Percentiles rank a stretch among this genome's conserved stretches.
phyloP scores from a whole-genome alignment of 2,797 vertebrate species.

The Acanthurus lineatus region DNA sequence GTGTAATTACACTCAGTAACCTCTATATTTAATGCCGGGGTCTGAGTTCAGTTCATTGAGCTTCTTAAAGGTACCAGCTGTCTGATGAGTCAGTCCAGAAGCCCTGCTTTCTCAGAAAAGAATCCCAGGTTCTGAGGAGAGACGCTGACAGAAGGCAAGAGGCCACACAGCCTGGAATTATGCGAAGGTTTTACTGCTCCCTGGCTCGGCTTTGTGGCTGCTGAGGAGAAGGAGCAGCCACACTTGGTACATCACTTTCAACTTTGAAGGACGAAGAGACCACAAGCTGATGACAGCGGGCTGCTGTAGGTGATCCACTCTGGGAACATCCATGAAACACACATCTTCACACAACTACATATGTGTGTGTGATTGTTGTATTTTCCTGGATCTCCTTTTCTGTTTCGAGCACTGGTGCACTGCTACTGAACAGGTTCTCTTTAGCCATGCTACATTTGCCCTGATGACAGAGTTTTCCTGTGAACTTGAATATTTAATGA shows the following conservation, averaged over 20 bases:
- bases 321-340: conserved; percentile 10
- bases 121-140: conserved; percentile 69
- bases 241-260: conserved; percentile 31
- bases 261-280: conserved; percentile 27
- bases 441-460: conserved; percentile 17
- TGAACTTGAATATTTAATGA: conserved; percentile 51
- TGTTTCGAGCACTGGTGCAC: neutral
- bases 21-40: neutral
- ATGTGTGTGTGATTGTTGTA: neutral
- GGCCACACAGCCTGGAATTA: conserved; percentile 69
- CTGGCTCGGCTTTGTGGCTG: conserved; percentile 50
- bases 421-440: conserved; percentile 23
- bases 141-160: conserved; percentile 69
- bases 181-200: conserved; percentile 61
- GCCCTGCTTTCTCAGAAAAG: conserved; percentile 70
- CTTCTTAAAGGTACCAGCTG: neutral
- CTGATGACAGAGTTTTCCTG: conserved; percentile 45
- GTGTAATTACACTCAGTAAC: conserved; percentile 12
- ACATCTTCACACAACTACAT: conserved; percentile 17
- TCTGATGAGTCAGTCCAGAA: conserved; percentile 75
- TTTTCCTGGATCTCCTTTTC: too few relatives aligned
- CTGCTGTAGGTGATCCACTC: conserved; percentile 22
- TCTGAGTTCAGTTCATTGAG: neutral
- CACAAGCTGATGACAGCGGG: conserved; percentile 19
- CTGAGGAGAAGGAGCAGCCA: conserved; percentile 36